phyloP scores from a whole-genome alignment of 92 coral and sea anemone species.

The Phymanthus crucifer region DNA sequence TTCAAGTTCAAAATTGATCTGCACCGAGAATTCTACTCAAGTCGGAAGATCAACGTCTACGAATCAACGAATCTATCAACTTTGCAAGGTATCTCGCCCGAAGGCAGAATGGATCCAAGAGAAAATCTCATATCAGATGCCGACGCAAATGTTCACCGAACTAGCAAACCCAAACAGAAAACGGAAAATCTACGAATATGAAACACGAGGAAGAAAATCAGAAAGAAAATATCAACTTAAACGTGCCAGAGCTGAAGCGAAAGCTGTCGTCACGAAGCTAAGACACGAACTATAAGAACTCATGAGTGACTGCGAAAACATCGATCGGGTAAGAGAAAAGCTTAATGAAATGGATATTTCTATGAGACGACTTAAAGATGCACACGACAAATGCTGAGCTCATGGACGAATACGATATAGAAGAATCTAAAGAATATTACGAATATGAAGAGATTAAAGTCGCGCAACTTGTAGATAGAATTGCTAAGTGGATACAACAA shows the following conservation, averaged over 20 bases:
- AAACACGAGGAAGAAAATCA: conserved; percentile 1
- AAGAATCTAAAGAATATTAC: conserved; percentile 2
- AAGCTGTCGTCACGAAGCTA: background rate
- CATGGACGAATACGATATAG: background rate
- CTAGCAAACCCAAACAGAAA: background rate
- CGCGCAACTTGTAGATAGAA: conserved; percentile 1
- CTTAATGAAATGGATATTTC: background rate
- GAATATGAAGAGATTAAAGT: conserved; percentile 17
- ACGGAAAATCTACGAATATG: background rate
- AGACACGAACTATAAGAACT: background rate
- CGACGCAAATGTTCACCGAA: conserved; percentile 5
- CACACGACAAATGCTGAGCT: conserved; percentile 9
- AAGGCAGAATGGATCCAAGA: conserved; percentile 1
- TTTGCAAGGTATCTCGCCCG: conserved; percentile 2
- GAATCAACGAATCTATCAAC: background rate
- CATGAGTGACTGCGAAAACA: conserved; percentile 16
- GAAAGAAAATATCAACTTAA: conserved; percentile 7
- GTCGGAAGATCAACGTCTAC: background rate
- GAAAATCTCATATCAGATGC: background rate
- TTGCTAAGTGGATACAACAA: background rate
- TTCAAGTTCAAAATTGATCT: background rate
- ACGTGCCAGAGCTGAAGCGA: background rate
- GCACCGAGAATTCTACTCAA: background rate
- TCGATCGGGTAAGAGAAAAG: conserved; percentile 23
- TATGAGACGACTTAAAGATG: conserved; percentile 3